These are phyloP conservation scores for Trachops cirrhosus DNA, from an alignment of 2,797 vertebrate genomes.

Conservation along the genomic window DNA sequence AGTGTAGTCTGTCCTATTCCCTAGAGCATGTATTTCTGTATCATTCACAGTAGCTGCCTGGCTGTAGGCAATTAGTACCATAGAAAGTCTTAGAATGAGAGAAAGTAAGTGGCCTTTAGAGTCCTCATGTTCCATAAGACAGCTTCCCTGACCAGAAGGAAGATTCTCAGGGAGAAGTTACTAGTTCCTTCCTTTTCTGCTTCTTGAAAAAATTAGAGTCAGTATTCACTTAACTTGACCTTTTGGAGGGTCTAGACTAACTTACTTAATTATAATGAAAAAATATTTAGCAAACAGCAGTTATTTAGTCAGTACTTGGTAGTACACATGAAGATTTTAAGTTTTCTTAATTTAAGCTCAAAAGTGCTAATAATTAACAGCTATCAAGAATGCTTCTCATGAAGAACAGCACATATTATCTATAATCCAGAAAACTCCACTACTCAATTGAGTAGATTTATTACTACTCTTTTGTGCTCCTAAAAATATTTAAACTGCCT, in stretches of 20 bases:
- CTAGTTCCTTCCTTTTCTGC: neutral
- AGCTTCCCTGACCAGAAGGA: neutral
- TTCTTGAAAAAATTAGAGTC: neutral
- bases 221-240: neutral
- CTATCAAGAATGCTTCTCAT: conserved; percentile 20
- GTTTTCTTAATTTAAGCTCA: conserved; percentile 11
- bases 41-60: neutral
- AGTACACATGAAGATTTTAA: conserved; percentile 26
- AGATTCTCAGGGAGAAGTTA: neutral
- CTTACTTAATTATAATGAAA: neutral
- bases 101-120: neutral
- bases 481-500: conserved; percentile 70
- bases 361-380: conserved; percentile 31
- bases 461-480: conserved; percentile 44
- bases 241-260: neutral
- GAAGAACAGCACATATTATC: neutral
- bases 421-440: neutral
- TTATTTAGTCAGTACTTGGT: neutral
- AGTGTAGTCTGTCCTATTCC: neutral
- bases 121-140: neutral
- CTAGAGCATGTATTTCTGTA: neutral
- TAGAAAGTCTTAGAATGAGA: neutral
- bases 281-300: neutral
- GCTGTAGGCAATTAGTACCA: neutral
- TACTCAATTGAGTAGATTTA: conserved; percentile 17